A percentile compares a stretch with the other conserved stretches of the same genome.
Evolutionary conservation across 2,113 vertebrate species (phyloP).

Genomic region (Oxyruncus cristatus): DNA sequence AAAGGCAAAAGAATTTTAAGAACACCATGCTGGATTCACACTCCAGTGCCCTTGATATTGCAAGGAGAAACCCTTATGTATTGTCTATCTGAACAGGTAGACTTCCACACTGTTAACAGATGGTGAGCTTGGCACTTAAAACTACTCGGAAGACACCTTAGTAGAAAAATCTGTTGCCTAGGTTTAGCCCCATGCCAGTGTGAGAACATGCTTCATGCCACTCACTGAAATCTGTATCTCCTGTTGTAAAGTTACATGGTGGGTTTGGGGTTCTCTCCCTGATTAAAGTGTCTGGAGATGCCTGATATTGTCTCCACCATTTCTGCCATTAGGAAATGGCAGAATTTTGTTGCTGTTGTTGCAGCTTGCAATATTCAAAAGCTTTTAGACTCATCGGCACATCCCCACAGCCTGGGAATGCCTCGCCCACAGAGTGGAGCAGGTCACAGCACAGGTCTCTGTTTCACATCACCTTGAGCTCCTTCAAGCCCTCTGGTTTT

Average conservation of each 20-base stretch:
- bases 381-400: background rate
- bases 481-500: background rate
- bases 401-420: background rate
- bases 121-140: background rate
- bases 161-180: background rate
- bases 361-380: background rate
- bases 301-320: background rate
- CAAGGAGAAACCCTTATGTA: background rate
- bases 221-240: background rate
- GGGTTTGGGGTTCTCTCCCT: background rate
- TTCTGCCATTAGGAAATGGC: background rate
- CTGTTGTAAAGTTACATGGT: background rate
- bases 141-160: background rate
- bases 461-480: background rate
- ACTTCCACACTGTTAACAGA: background rate
- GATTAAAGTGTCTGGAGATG: background rate
- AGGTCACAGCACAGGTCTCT: background rate
- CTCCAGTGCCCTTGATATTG: background rate
- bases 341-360: background rate
- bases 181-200: background rate
- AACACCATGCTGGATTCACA: background rate
- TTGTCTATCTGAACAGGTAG: background rate
- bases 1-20: background rate
- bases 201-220: background rate
- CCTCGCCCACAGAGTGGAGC: accelerated